These are phyloP conservation scores for Somateria mollissima DNA, from an alignment of 2,797 vertebrate genomes.

Conservation along the genomic window DNA sequence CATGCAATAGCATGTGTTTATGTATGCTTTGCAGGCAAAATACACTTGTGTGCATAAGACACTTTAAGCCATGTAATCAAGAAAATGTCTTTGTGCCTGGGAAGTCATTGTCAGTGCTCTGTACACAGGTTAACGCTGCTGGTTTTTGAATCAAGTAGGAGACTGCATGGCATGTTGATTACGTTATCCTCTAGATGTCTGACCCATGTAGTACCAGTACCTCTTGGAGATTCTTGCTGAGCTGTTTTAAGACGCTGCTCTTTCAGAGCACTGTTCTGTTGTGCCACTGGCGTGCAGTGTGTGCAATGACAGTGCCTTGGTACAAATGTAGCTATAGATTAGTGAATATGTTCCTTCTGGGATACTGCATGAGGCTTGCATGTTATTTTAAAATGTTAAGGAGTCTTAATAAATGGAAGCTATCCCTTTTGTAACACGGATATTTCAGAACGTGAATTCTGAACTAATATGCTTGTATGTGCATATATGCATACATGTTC, in stretches of 20 bases:
- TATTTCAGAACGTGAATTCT: slow-evolving; percentile 15
- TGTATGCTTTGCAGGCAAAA: background rate
- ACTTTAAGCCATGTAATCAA: background rate
- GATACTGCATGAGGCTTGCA: slow-evolving; percentile 45
- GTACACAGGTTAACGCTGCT: background rate
- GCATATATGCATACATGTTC: background rate
- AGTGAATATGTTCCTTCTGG: background rate
- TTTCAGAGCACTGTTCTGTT: background rate
- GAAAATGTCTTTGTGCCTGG: background rate
- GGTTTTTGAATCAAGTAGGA: background rate
- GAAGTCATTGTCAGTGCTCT: background rate
- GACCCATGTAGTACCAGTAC: background rate
- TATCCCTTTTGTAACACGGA: background rate
- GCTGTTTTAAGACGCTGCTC: background rate
- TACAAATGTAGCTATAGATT: background rate
- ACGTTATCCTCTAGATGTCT: background rate
- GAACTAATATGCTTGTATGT: background rate
- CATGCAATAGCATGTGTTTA: background rate
- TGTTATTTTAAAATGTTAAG: background rate
- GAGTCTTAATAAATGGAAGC: background rate
- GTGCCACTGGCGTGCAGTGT: background rate
- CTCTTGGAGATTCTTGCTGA: background rate
- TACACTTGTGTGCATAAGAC: background rate
- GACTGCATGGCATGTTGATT: background rate
- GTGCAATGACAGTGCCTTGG: background rate